Conservation (phyloP, 2,888 invertebrate genomes). For the Tipula lateralis region DNA sequence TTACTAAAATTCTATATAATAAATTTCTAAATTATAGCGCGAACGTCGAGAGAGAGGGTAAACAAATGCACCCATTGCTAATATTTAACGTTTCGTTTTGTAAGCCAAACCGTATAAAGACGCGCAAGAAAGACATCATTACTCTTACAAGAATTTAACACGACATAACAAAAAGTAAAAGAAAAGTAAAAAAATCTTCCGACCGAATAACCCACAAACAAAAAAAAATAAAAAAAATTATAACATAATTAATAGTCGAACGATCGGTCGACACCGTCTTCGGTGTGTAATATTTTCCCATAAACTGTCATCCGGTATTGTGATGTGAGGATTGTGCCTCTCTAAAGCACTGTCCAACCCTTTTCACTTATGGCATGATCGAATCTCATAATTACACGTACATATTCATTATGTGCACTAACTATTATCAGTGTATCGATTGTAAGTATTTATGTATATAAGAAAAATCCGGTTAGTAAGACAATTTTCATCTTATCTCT, state of each 20-base stretch:
- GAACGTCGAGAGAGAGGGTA: background rate
- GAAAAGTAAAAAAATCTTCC: background rate
- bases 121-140: background rate
- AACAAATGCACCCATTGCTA: background rate
- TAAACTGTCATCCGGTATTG: background rate
- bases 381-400: background rate
- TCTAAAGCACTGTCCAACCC: background rate
- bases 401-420: background rate
- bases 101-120: background rate
- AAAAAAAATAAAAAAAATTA: background rate
- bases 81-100: background rate
- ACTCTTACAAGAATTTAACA: background rate
- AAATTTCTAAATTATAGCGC: background rate
- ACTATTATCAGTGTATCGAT: background rate
- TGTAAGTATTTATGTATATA: background rate
- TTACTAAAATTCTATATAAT: background rate
- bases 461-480: background rate
- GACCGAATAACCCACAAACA: background rate
- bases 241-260: background rate
- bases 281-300: background rate
- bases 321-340: background rate
- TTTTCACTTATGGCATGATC: background rate
- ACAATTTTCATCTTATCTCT: background rate
- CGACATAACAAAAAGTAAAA: background rate
- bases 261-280: background rate